Evolutionary conservation across 2,797 vertebrate genomes (phyloP), one percentile per base, ranked within the genome.

Genomic region (Halcyon smyrnensis): DNA sequence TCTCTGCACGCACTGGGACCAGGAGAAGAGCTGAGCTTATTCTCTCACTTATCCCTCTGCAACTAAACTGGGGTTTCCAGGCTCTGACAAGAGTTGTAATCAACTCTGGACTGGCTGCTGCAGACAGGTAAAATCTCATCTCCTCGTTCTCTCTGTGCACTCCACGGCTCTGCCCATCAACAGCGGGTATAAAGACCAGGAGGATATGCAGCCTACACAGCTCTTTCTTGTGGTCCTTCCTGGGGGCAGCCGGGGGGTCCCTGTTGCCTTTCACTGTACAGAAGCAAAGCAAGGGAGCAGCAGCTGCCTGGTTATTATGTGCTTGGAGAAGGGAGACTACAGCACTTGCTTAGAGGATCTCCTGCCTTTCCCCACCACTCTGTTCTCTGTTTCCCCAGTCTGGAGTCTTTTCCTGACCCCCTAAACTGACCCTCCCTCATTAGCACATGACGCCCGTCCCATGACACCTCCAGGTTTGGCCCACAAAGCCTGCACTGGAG

Each of bases 391-490:
- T 89, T 79, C 45, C 27, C 67, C 70, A 37, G 10, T 46, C 27
- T 24, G 17, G 41, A 84, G 67, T 11, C 19, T 77, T 84, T 91
- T 62, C 25, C 67, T 64, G 59, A 85, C 59, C 59, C 73, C 56
- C 69, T 62, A 50, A 64, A 74, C 56, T 0, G 2, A 95, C 74
- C 94, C 88, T 90, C 88, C 71, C 90, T 84, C 90, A 79, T 87
- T 87, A 94, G 74, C 39, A 68, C 54, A 32, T 63, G 89, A 84
- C 19, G 7, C 81, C 74, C 0, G 0, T 94, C 91, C 90, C 56
- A 64, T 1, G 0, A 86, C 93, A 89, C 93, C 93, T 96, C 88
- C 75, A 85, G 74, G 43, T 53, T 89, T 88, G 92, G 93, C 90
- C 4, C 1, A 0, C 63, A 36, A 45, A 84, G 87, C 54, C 89